Conservation (phyloP, 2,797 vertebrate species). For the Halcyon chelicuti region DNA sequence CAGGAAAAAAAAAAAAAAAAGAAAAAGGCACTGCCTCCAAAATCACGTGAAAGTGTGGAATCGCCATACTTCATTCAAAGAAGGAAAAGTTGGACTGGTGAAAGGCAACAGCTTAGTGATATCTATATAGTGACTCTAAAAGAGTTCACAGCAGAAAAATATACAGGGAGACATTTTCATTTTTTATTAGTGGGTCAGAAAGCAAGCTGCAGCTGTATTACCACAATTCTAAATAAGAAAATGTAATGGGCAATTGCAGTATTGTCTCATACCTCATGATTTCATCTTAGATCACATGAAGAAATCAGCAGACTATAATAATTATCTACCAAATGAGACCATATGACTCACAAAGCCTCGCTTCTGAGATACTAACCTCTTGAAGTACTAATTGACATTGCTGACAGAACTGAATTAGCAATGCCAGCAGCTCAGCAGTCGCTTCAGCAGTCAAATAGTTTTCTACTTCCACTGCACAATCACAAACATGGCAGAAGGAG, state of each 20-base stretch:
- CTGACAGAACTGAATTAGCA: not conserved
- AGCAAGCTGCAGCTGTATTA: not conserved
- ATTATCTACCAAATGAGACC: conserved; percentile 65
- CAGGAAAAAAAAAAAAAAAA: not conserved
- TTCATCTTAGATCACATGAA: conserved; percentile 63
- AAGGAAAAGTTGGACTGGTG: not conserved
- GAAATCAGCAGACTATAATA: conserved; percentile 75
- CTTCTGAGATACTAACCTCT: conserved; percentile 50
- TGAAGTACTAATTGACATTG: conserved; percentile 37
- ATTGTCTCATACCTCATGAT: conserved; percentile 62
- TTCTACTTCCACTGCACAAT: not conserved
- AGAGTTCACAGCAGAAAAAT: not conserved
- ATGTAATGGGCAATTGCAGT: not conserved
- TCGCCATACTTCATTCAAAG: not conserved
- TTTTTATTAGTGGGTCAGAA: not conserved
- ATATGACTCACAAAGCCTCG: conserved; percentile 68
- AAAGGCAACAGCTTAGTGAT: not conserved
- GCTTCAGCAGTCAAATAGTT: not conserved
- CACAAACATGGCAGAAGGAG: not conserved
- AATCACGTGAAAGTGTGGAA: not conserved
- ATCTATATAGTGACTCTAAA: fast-evolving
- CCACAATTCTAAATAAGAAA: not conserved
- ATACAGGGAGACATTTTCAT: not conserved
- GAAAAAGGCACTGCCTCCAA: not conserved
- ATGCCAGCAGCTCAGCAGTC: not conserved